phyloP scores from a whole-genome alignment of 2,888 invertebrate genomes.

The Hyppa rectilinea region DNA sequence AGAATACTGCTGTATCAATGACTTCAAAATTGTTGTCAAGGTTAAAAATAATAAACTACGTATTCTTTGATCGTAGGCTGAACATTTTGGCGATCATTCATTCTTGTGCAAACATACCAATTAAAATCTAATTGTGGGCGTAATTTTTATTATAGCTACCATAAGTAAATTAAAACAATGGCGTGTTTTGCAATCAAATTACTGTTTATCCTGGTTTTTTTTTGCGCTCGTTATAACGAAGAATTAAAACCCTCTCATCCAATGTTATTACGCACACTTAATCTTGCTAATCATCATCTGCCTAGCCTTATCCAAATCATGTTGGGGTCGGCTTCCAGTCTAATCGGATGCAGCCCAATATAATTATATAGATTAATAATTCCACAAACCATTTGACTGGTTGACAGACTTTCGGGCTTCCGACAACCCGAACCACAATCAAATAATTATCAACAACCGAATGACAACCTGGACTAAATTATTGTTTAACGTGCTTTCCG shows the following conservation, averaged over 20 bases:
- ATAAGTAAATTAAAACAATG: conserved; percentile 4
- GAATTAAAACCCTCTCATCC: not conserved
- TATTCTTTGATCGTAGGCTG: conserved; percentile 20
- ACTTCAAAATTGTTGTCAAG: conserved; percentile 35
- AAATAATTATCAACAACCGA: not conserved
- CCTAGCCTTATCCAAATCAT: not conserved
- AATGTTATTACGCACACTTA: not conserved
- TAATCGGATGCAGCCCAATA: not conserved
- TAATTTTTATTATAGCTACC: not conserved
- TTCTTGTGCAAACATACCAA: conserved; percentile 33
- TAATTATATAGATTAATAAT: too few species aligned
- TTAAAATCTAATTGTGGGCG: conserved; percentile 37
- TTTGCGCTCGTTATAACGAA: too few species aligned
- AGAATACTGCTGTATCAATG: not conserved
- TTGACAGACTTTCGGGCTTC: too few species aligned
- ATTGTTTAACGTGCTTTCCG: not conserved
- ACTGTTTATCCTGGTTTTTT: not conserved
- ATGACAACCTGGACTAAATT: too few species aligned
- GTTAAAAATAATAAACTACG: conserved; percentile 23
- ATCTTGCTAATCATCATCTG: not conserved
- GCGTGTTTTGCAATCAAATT: conserved; percentile 14
- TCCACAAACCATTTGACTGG: too few species aligned
- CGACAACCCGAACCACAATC: not conserved
- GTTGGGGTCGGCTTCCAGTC: not conserved
- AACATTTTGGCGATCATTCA: conserved; percentile 24